Evolutionary conservation across 2,888 invertebrate species (phyloP), one percentile per base, ranked within the genome.

Genomic region (Rugalucina vietnamica): DNA sequence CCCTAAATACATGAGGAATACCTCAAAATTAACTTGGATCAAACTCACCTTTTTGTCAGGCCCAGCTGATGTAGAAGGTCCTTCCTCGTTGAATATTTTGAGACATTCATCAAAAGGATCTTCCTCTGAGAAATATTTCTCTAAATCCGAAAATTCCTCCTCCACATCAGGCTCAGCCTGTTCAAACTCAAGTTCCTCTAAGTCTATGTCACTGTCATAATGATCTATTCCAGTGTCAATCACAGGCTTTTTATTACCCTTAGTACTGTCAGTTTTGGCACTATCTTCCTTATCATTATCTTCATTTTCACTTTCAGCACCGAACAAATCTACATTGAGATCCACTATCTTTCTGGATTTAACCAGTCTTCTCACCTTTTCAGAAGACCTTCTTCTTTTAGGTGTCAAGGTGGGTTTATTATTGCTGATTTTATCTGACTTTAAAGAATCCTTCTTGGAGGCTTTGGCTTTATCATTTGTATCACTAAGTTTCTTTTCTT

Each of bases 21-120:
- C n/a, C n/a, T n/a, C n/a, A n/a, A n/a, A n/a, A n/a, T n/a, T n/a
- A n/a, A n/a, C n/a, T 27, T 24, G 54, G 54, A 14, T n/a, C n/a
- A n/a, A n/a, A n/a, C 65, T 65, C 24, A 65, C 65, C 65, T 65
- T 65, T 27, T 65, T 65, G 3, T 65, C 34, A 34, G 65, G 24
- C 29, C 50, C 49, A 54, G 8, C 21, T 32, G 50, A 54, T 21
- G n/a, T 60, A 57, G 37, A 32, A 5, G 49, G 54, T 72, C 36
- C 36, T 49, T 83, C 96, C 95, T 98, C 97, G 95, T 97, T 97
- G 95, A 98, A 98, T 91, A 98, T 98, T 95, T 96, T 97, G 92
- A 97, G 96, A 94, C 98, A 98, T 95, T 98, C 97, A 91, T 97
- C 96, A 92, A 97, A 97, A 83, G 97, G 96, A 88, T 97, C 96